Evolutionary conservation across 2,888 invertebrate species (phyloP), one percentile per base, ranked within the genome.

Genomic region (Sarcophaga variegata): DNA sequence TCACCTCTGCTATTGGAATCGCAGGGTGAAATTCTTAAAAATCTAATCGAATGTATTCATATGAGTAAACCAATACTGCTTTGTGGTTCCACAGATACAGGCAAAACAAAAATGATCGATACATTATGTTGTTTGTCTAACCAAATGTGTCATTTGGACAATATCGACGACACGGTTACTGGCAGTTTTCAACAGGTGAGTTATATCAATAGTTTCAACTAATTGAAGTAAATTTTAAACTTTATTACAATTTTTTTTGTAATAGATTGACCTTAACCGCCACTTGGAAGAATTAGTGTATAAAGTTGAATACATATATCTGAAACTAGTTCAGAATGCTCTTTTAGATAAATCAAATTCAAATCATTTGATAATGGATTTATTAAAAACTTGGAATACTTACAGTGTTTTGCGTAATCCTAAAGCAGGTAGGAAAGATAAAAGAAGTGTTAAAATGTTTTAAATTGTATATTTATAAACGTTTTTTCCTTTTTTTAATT

Each of bases 111-210:
- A 89, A 78, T 93, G 0, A 91, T 94, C 5, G 92, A 94, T 88
- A 88, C 91, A 0, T 88, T 94, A 17, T 93, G 94, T 71, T 90
- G 90, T 5, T 89, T 94, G 0, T 91, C 92, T 4, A 94, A 93
- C 89, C 91, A 91, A 27, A 82, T 90, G 5, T 93, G 92, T 69
- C 90, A 92, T 70, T 91, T 92, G 60, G 94, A 94, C 77, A 93
- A 91, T 8, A 94, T 94, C 69, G 94, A 94, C 81, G 94, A 94
- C 87, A 93, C 94, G 0, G 93, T 94, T 0, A 94, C 93, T 4
- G 99, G 99, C 75, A 98, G 99, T 88, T 99, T 99, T 94, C 99
- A 99, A 94, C 99, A 99, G 96, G 94, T 95, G 75, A 88, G 71
- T 22, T 54, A n/a, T 17, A 69, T 69, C n/a, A 62, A 14, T 20